Evolutionary conservation across 2,113 vertebrate species (phyloP), one percentile per base, ranked within the genome.

Genomic region (Illadopsis cleaveri): DNA sequence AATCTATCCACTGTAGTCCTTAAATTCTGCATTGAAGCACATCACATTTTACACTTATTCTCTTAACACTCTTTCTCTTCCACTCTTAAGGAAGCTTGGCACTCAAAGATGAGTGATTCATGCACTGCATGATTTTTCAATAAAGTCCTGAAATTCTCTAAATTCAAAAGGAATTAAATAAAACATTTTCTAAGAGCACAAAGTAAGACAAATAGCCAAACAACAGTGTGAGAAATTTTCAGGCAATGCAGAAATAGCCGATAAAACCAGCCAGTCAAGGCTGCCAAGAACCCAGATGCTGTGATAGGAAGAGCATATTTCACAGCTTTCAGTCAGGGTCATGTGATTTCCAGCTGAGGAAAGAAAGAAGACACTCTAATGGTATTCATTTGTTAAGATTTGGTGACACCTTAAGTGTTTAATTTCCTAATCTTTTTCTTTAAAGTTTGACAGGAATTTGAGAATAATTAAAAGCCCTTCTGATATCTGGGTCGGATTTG

Each of bases 241-340:
- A 82, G 79, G 65, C 77, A 89, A 31, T 40, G 35, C 33, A 85
- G 50, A 85, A 80, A 62, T 31, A 89, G 37, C 40, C 51, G 81
- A 51, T 86, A 77, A 94, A 96, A 88, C 45, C 58, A 96, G 51
- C 16, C 82, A 66, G 45, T 80, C 54, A 78, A 90, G 64, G 6
- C 64, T 94, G 93, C 95, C 38, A 93, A 91, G 68, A 85, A 86
- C 44, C 23, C 78, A 94, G 72, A 91, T 80, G 71, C 60, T 89
- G 57, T 57, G 48, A 81, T n/a, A 53, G 20, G 62, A 78, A 51
- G 80, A 84, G 8, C 24, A 62, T 89, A 81, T 93, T 95, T 93
- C 58, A 61, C 22, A 68, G 28, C 65, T 87, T 89, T 90, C 62
- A 79, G 70, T 64, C 44, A 18, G 33, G 68, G 64, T 50, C 68